Evolutionary conservation across 2,113 vertebrate species (phyloP), one percentile per base, ranked within the genome.

Genomic region (Mesitornis unicolor): DNA sequence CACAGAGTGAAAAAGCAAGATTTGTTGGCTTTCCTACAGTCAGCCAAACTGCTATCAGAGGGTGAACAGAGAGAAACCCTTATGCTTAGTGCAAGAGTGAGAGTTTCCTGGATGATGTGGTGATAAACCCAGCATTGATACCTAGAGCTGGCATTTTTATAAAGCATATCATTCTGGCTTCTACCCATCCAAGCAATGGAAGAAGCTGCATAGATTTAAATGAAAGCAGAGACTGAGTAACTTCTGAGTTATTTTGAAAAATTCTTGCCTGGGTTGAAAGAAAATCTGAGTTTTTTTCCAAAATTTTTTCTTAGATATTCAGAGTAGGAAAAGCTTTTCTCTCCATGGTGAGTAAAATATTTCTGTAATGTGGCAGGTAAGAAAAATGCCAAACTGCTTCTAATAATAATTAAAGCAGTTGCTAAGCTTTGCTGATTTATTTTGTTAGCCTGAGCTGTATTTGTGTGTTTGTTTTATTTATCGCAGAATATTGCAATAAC

Each of bases 341-440:
- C 29, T 40, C 57, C 24, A 4, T 26, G 12, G 7, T 24, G 3
- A 70, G 21, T 86, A 28, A 89, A 96, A 78, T 64, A 87, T 51
- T 92, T 87, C 68, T 85, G 21, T 60, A 40, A 56, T n/a, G 16
- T 57, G 75, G 35, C 81, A 85, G 31, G 54, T 50, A 83, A 84
- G 81, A 95, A 87, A 97, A 95, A 95, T 50, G 54, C 36, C 94
- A 75, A 96, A 97, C 93, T 96, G 75, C 84, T 97, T 87, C 78
- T 91, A 84, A 96, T 97, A 82, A 94, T 94, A 96, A 98, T 98
- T 97, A 95, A 94, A 93, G 90, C 69, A 96, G 90, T 97, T 93
- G 75, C 91, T 95, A 89, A 89, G 89, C 79, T 95, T 95, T 97
- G 75, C 75, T 87, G 74, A 78, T 89, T 96, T 96, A 96, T 95